These are phyloP conservation scores for Neoniphon sammara DNA, from an alignment of 2,797 vertebrate species.

Conservation along the genomic window DNA sequence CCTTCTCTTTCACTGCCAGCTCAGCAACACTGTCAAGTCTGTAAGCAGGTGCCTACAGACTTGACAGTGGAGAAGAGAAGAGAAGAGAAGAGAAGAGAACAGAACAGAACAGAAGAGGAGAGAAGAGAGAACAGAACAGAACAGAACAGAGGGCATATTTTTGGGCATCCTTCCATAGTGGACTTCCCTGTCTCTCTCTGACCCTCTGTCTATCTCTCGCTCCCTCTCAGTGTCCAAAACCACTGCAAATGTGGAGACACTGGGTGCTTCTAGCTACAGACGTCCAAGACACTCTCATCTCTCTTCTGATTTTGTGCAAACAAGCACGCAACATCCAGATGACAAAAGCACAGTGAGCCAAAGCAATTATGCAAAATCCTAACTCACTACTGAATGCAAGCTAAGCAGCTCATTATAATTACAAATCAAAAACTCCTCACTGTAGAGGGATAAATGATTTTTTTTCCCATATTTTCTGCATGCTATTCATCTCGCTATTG, in stretches of 20 bases:
- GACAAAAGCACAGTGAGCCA: constrained; percentile 58
- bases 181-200: constrained; percentile 7
- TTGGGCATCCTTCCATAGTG: constrained; percentile 5
- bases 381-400: constrained; percentile 24
- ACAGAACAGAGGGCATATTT: constrained; percentile 8
- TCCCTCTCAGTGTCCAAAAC: constrained; percentile 33
- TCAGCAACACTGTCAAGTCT: constrained; percentile 41
- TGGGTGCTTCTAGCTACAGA: constrained; percentile 50
- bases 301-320: constrained; percentile 48
- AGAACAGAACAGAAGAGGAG: constrained; percentile 21
- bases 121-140: constrained; percentile 11
- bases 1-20: constrained; percentile 47
- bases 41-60: constrained; percentile 25
- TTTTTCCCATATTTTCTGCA: constrained; percentile 1
- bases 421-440: constrained; percentile 25
- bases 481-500: constrained; percentile 2
- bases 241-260: constrained; percentile 22
- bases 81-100: constrained; percentile 12
- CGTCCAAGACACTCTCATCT: constrained; percentile 45
- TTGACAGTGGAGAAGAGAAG: constrained; percentile 20
- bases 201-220: not conserved
- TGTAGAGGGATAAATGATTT: not conserved
- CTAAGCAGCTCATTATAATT: constrained; percentile 28
- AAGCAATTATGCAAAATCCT: constrained; percentile 44
- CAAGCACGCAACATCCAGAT: constrained; percentile 50